Evolutionary conservation across 2,797 vertebrate species (phyloP).

Genomic region (Adrianichthys oophorus): DNA sequence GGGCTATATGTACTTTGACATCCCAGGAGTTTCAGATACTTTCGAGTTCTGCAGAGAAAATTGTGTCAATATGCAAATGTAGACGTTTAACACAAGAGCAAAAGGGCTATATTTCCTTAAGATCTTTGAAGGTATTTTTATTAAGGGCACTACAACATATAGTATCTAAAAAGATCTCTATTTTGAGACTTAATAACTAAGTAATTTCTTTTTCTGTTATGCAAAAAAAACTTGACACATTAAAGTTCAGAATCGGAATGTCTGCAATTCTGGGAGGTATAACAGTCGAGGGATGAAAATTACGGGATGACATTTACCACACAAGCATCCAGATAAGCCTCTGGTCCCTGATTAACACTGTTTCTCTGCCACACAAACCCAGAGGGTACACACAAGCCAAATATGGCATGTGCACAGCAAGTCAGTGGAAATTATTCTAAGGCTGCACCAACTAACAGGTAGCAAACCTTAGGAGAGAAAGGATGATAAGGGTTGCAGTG

Average conservation of each 20-base stretch:
- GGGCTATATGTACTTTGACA: conserved; percentile 9
- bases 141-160: too few species aligned
- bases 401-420: neutral
- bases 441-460: neutral
- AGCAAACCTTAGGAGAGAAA: neutral
- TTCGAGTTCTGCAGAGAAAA: neutral
- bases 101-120: too few species aligned
- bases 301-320: neutral
- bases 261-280: neutral
- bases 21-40: conserved; percentile 2
- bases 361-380: neutral
- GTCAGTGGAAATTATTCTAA: neutral
- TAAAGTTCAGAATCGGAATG: conserved; percentile 1
- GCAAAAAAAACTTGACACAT: neutral
- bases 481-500: too few species aligned
- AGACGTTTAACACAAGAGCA: too few species aligned
- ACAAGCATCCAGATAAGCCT: neutral
- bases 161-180: too few species aligned
- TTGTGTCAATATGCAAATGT: too few species aligned
- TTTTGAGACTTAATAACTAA: neutral
- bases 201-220: neutral
- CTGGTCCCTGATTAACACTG: neutral
- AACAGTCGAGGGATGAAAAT: neutral
- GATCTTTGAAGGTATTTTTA: too few species aligned
- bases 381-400: too few species aligned